Evolutionary conservation across 2,888 invertebrate genomes (phyloP).

Genomic region (Nymphalis c-album): DNA sequence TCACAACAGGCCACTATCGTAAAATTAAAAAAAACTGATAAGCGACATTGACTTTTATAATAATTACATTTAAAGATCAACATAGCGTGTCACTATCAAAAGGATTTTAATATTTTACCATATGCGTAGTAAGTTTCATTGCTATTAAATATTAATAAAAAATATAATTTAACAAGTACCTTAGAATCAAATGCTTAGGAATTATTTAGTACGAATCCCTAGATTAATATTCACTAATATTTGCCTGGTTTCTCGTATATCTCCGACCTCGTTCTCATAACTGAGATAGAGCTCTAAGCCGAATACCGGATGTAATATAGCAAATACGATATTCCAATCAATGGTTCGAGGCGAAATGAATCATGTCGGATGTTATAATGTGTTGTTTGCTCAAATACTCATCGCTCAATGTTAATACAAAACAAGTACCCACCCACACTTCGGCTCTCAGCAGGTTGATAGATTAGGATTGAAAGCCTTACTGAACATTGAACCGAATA

Average conservation of each 20-base stretch:
- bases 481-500: conserved; percentile 21
- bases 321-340: conserved; percentile 32
- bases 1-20: too few species aligned
- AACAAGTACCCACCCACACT: conserved; percentile 12
- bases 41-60: too few species aligned
- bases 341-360: conserved; percentile 21
- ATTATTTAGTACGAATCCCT: conserved; percentile 13
- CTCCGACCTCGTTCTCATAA: conserved; percentile 35
- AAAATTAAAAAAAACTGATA: too few species aligned
- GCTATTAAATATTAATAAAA: too few species aligned
- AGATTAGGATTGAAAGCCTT: conserved; percentile 37
- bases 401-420: conserved; percentile 28
- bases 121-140: too few species aligned
- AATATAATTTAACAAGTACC: not conserved
- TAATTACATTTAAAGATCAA: too few species aligned
- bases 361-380: conserved; percentile 9
- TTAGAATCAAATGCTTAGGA: not conserved
- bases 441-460: conserved; percentile 32
- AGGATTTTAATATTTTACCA: too few species aligned
- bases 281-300: conserved; percentile 26
- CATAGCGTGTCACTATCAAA: too few species aligned
- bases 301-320: conserved; percentile 30
- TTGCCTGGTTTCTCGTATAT: conserved; percentile 22
- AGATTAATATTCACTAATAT: conserved; percentile 31
- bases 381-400: conserved; percentile 11